Percentiles rank a stretch among this genome's conserved stretches.
Conservation (phyloP, 1,140 invertebrate species). For the Leptoteleia sp. region DNA sequence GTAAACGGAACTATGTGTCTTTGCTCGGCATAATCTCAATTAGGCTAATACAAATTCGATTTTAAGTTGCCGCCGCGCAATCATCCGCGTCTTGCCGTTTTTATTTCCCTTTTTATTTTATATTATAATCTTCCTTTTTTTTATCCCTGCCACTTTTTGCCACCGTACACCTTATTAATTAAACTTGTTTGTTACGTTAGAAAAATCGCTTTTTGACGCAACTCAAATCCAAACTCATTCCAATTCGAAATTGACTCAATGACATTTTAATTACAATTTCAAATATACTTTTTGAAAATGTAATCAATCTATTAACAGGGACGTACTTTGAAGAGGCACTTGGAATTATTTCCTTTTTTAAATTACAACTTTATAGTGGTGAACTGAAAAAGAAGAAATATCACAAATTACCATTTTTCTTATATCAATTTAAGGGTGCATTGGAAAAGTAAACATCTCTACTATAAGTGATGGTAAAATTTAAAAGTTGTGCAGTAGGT, state of each 20-base stretch:
- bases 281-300: conserved; percentile 19
- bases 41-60: conserved; percentile 58
- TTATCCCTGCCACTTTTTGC: conserved; percentile 9
- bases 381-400: no score
- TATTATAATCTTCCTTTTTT: no score
- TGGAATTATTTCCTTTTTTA: no score
- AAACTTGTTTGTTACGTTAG: conserved; percentile 1
- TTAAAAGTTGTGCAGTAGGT: no score
- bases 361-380: no score
- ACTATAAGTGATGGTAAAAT: no score
- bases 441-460: no score
- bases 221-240: conserved; percentile 17
- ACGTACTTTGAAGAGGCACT: neutral
- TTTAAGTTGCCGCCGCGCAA: conserved; percentile 5
- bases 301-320: conserved; percentile 3
- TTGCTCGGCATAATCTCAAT: conserved; percentile 50
- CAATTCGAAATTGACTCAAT: conserved; percentile 24
- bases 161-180: conserved; percentile 3
- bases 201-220: conserved; percentile 52
- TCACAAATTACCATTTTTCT: no score
- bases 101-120: no score
- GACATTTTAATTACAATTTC: conserved; percentile 25
- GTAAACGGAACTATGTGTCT: conserved; percentile 64
- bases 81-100: conserved; percentile 5
- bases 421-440: no score